Conservation (phyloP, 2,888 invertebrate species). For the Blastobasis adustella region DNA sequence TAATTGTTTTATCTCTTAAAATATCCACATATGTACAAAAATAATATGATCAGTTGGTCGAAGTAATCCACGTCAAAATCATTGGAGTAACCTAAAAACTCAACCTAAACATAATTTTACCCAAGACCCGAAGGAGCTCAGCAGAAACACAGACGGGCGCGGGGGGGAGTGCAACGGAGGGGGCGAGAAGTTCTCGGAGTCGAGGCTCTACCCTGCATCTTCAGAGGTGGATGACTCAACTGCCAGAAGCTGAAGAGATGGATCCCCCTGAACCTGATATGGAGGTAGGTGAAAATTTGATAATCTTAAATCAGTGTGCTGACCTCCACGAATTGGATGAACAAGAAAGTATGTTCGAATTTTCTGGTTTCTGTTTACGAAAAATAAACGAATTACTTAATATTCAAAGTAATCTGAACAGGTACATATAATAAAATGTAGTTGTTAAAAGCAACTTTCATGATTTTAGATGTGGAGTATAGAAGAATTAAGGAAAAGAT, state of each 20-base stretch:
- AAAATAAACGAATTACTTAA: too few relatives aligned
- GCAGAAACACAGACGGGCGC: slow-evolving; percentile 63
- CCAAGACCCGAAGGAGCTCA: slow-evolving; percentile 60
- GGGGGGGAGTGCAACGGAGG: slow-evolving; percentile 53
- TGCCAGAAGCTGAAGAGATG: slow-evolving; percentile 76
- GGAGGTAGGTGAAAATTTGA: slow-evolving; percentile 58
- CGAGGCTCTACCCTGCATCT: slow-evolving; percentile 83
- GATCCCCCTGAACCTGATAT: slow-evolving; percentile 72
- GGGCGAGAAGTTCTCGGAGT: slow-evolving; percentile 68
- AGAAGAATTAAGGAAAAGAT: slow-evolving; percentile 81
- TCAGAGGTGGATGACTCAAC: slow-evolving; percentile 87
- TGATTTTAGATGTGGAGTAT: slow-evolving; percentile 77
- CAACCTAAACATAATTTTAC: too few relatives aligned
- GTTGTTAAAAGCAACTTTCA: slow-evolving; percentile 1
- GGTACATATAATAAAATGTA: too few relatives aligned
- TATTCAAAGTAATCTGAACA: too few relatives aligned
- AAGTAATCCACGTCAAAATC: too few relatives aligned
- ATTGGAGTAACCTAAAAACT: too few relatives aligned
- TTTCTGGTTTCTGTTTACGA: too few relatives aligned
- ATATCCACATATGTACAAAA: too few relatives aligned
- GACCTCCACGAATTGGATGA: too few relatives aligned
- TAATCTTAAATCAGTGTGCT: background rate
- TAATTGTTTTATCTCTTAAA: too few relatives aligned
- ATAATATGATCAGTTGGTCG: too few relatives aligned
- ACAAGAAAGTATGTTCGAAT: too few relatives aligned